Evolutionary conservation across 2,888 invertebrate species (phyloP).

Genomic region (Nasonovia ribisnigri): DNA sequence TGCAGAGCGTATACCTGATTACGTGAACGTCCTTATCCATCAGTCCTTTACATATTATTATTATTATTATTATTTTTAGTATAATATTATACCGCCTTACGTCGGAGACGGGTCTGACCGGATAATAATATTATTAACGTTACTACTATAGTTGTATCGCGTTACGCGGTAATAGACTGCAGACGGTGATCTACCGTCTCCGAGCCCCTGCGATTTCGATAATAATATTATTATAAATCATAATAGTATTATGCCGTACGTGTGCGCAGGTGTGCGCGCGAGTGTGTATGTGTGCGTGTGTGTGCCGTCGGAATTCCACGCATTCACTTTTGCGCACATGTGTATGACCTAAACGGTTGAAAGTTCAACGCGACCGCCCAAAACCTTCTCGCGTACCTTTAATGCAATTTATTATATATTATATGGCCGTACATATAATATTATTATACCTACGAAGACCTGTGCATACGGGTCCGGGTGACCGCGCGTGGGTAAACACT

Average conservation of each 20-base stretch:
- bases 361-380: conserved; percentile 44
- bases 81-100: not conserved
- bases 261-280: not conserved
- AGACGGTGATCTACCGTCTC: conserved; percentile 21
- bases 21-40: conserved; percentile 37
- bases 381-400: conserved; percentile 16
- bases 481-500: conserved; percentile 47
- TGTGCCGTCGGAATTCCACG: conserved; percentile 27
- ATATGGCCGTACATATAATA: not conserved
- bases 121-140: not conserved
- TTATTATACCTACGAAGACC: not conserved
- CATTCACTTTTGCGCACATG: conserved; percentile 16
- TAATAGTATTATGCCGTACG: not conserved
- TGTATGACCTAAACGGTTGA: conserved; percentile 1
- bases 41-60: conserved; percentile 16
- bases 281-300: not conserved
- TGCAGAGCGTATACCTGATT: not conserved
- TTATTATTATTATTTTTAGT: not conserved
- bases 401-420: not conserved
- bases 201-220: not conserved
- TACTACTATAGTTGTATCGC: not conserved
- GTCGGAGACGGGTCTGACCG: conserved; percentile 1
- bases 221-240: not conserved
- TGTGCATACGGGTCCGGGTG: not conserved
- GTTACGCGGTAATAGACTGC: not conserved